Conservation (phyloP, 2,888 invertebrate species). For the Sepiola atlantica region DNA sequence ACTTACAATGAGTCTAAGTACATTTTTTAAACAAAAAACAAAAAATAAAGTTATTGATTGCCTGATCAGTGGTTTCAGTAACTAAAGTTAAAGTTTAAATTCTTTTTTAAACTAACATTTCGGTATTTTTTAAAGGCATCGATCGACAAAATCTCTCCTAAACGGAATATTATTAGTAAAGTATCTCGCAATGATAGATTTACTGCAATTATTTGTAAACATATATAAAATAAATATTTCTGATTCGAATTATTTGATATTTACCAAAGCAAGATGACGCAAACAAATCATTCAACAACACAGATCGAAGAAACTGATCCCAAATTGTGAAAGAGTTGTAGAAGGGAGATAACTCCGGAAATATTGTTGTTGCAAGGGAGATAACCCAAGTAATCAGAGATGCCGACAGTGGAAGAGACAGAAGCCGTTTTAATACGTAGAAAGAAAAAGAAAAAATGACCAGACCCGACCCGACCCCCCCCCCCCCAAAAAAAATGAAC, state of each 20-base stretch:
- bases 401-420: too few relatives aligned
- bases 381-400: too few relatives aligned
- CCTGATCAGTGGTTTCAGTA: too few relatives aligned
- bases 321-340: neutral
- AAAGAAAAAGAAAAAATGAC: too few relatives aligned
- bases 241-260: neutral
- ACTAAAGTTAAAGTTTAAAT: neutral
- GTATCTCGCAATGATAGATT: neutral
- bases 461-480: too few relatives aligned
- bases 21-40: neutral
- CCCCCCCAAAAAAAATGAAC: too few relatives aligned
- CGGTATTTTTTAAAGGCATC: neutral
- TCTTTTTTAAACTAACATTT: neutral
- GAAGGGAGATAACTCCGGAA: neutral
- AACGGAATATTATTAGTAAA: neutral
- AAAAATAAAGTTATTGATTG: too few relatives aligned
- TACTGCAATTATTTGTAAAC: neutral
- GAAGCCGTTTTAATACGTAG: too few relatives aligned
- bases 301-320: neutral
- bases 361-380: too few relatives aligned
- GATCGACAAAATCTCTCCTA: neutral
- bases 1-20: neutral
- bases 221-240: neutral
- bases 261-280: neutral
- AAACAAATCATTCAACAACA: neutral